phyloP scores from a whole-genome alignment of 2,888 invertebrate genomes.

The Habroteleia sp. region DNA sequence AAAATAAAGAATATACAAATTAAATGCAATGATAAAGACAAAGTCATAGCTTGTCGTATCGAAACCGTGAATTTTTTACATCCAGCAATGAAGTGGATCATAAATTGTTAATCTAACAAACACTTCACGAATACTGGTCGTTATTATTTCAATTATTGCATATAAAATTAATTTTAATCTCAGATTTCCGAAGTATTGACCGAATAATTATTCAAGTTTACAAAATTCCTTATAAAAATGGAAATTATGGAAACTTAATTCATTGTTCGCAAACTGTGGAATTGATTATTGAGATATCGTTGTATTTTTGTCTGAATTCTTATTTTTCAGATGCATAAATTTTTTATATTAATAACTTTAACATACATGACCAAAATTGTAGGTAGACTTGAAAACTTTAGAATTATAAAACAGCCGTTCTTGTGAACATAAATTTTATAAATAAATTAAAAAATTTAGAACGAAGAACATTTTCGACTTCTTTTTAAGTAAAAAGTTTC shows the following conservation, averaged over 20 bases:
- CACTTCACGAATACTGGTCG: too few relatives aligned
- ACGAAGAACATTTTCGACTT: background rate
- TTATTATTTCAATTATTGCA: too few relatives aligned
- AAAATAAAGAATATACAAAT: slow-evolving; percentile 18
- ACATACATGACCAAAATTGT: too few relatives aligned
- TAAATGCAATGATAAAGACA: slow-evolving; percentile 42
- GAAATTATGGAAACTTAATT: too few relatives aligned
- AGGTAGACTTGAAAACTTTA: slow-evolving; percentile 9
- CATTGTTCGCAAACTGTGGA: slow-evolving; percentile 14
- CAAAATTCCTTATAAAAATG: slow-evolving; percentile 1
- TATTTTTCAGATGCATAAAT: slow-evolving; percentile 3
- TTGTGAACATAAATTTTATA: slow-evolving; percentile 15
- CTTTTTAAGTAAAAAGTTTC: slow-evolving; percentile 17
- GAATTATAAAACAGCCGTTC: slow-evolving; percentile 8
- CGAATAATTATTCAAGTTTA: too few relatives aligned
- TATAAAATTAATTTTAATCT: too few relatives aligned
- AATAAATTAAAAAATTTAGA: background rate
- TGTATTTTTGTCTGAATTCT: slow-evolving; percentile 10
- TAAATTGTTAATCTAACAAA: too few relatives aligned
- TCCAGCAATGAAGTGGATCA: too few relatives aligned
- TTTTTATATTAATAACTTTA: too few relatives aligned
- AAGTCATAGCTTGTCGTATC: too few relatives aligned
- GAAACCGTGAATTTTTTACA: too few relatives aligned
- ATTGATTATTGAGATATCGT: slow-evolving; percentile 18
- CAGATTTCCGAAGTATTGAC: too few relatives aligned